These are phyloP conservation scores for Todiramphus chloris DNA, from an alignment of 2,113 vertebrate genomes.

Conservation along the genomic window DNA sequence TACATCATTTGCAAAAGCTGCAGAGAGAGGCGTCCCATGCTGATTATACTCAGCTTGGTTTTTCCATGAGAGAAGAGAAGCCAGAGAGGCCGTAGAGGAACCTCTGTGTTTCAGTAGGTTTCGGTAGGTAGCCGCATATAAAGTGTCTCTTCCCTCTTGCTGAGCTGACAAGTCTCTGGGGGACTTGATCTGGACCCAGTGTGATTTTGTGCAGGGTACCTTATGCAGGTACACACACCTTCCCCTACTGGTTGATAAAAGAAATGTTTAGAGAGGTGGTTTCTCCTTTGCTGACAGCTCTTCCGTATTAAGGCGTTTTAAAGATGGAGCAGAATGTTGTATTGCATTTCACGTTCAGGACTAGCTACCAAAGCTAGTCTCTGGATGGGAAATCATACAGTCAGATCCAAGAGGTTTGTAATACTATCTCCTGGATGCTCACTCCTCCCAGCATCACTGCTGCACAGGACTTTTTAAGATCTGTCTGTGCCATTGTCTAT, in stretches of 20 bases:
- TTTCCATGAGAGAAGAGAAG: background rate
- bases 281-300: background rate
- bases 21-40: background rate
- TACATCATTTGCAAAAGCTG: background rate
- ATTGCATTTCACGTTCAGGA: fast-evolving
- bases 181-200: background rate
- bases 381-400: background rate
- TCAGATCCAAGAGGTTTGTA: background rate
- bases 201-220: background rate
- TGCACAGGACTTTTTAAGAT: background rate
- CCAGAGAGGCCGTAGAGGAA: background rate
- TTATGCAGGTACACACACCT: background rate
- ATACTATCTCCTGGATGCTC: background rate
- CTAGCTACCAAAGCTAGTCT: background rate
- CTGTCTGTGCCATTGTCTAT: background rate
- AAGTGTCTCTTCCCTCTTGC: fast-evolving
- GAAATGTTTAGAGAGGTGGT: fast-evolving
- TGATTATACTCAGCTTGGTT: background rate
- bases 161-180: background rate
- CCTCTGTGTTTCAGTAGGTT: background rate
- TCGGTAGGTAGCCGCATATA: background rate
- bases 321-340: background rate
- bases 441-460: background rate
- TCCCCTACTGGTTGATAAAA: fast-evolving
- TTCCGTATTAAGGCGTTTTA: background rate